Evolutionary conservation across 2,888 invertebrate genomes (phyloP).

Genomic region (Pyrochroa serraticornis): DNA sequence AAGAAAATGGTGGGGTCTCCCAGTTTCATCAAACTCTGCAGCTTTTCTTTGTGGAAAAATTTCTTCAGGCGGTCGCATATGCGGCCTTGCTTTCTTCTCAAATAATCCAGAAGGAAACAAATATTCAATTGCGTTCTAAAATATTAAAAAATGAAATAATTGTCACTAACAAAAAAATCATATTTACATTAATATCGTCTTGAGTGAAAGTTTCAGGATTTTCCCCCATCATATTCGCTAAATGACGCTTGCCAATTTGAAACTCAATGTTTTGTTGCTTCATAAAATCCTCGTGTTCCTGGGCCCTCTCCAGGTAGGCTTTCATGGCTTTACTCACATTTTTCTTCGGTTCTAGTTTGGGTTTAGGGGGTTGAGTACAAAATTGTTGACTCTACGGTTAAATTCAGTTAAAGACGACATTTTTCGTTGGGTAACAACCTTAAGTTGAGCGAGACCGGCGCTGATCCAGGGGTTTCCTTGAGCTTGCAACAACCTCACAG

Average conservation of each 20-base stretch:
- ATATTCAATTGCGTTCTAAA: constrained; percentile 86
- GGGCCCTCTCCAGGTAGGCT: constrained; percentile 83
- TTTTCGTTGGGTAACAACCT: too few species aligned
- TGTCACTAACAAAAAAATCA: not conserved
- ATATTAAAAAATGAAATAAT: too few species aligned
- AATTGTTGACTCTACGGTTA: too few species aligned
- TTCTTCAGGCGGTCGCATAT: constrained; percentile 89
- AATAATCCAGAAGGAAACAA: constrained; percentile 95
- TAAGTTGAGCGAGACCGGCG: too few species aligned
- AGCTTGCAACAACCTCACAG: too few species aligned
- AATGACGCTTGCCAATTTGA: constrained; percentile 90
- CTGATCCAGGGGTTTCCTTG: too few species aligned
- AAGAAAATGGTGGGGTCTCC: constrained; percentile 87
- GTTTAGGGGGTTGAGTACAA: too few species aligned
- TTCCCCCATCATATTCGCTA: constrained; percentile 99
- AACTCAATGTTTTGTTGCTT: constrained; percentile 78
- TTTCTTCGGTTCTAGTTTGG: constrained; percentile 54
- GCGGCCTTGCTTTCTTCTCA: constrained; percentile 83
- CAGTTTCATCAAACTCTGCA: constrained; percentile 89
- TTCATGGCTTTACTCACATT: constrained; percentile 88
- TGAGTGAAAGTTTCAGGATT: constrained; percentile 89
- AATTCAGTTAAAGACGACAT: too few species aligned
- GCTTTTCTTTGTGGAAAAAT: constrained; percentile 84
- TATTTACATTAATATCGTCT: constrained; percentile 79
- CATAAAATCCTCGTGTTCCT: constrained; percentile 84